phyloP scores from a whole-genome alignment of 2,888 invertebrate species.

The Anodontia alba region DNA sequence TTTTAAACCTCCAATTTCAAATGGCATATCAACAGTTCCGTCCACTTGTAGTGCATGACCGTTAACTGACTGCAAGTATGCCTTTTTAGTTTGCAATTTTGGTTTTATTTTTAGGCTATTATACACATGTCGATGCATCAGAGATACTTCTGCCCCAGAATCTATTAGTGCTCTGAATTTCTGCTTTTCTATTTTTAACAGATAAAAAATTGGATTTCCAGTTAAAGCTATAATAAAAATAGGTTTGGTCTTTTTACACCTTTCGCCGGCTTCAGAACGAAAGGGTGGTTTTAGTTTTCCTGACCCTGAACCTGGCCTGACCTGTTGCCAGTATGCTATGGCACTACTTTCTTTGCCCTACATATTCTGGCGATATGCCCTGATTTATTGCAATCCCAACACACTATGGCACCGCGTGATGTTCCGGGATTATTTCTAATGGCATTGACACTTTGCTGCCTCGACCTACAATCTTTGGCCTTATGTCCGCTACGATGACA shows the following conservation, averaged over 20 bases:
- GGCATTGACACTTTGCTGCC: too few relatives aligned
- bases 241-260: background rate
- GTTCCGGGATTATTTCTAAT: too few relatives aligned
- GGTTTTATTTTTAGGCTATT: background rate
- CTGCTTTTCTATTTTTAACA: background rate
- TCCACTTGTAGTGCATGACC: background rate
- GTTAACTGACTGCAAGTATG: background rate
- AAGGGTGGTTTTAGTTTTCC: too few relatives aligned
- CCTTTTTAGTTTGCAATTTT: background rate
- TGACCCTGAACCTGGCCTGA: too few relatives aligned
- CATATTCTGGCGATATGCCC: too few relatives aligned
- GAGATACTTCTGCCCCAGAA: background rate
- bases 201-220: background rate
- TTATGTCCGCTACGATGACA: too few relatives aligned
- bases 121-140: background rate
- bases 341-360: too few relatives aligned
- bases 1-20: background rate
- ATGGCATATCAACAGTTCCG: background rate
- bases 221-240: background rate
- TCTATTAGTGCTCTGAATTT: background rate
- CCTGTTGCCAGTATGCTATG: too few relatives aligned
- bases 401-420: too few relatives aligned
- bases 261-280: too few relatives aligned
- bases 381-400: too few relatives aligned
- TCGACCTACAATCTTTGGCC: too few relatives aligned